phyloP scores from a whole-genome alignment of 2,888 invertebrate species.

The Bembecia ichneumoniformis region DNA sequence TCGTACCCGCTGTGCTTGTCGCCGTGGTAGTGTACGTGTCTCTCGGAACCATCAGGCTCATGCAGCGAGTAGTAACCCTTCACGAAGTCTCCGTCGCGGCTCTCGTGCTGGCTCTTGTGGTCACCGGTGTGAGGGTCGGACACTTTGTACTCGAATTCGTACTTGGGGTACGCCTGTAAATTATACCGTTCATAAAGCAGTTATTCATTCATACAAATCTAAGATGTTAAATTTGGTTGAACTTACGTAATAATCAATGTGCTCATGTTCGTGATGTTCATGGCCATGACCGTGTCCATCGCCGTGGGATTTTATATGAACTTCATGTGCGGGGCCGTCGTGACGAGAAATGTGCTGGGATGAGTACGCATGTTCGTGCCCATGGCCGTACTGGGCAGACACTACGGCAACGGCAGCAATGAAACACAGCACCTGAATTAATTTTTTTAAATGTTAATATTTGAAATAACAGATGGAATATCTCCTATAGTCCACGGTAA shows the following conservation, averaged over 20 bases:
- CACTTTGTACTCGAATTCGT: slow-evolving; percentile 55
- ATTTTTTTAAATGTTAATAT: too few relatives aligned
- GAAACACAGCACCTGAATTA: slow-evolving; percentile 7
- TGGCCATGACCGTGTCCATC: slow-evolving; percentile 20
- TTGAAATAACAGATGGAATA: background rate
- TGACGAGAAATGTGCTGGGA: slow-evolving; percentile 26
- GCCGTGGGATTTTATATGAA: slow-evolving; percentile 12
- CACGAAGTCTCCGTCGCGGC: slow-evolving; percentile 67
- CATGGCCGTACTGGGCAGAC: slow-evolving; percentile 7
- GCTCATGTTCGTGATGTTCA: slow-evolving; percentile 3
- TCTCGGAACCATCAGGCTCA: slow-evolving; percentile 61
- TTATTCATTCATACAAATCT: too few relatives aligned
- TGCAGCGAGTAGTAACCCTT: slow-evolving; percentile 69
- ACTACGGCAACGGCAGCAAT: slow-evolving; percentile 7
- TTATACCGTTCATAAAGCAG: too few relatives aligned
- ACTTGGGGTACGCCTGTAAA: slow-evolving; percentile 27
- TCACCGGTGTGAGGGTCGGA: slow-evolving; percentile 64
- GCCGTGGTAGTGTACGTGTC: slow-evolving; percentile 30
- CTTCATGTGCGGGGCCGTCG: slow-evolving; percentile 16
- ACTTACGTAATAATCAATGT: slow-evolving; percentile 10
- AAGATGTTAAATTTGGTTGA: too few relatives aligned
- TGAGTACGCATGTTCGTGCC: slow-evolving; percentile 35
- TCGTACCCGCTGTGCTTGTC: slow-evolving; percentile 42
- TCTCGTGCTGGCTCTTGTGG: slow-evolving; percentile 54
- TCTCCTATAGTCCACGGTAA: too few relatives aligned